Conservation (phyloP, 2,113 vertebrate species). For the Phocoena phocoena region DNA sequence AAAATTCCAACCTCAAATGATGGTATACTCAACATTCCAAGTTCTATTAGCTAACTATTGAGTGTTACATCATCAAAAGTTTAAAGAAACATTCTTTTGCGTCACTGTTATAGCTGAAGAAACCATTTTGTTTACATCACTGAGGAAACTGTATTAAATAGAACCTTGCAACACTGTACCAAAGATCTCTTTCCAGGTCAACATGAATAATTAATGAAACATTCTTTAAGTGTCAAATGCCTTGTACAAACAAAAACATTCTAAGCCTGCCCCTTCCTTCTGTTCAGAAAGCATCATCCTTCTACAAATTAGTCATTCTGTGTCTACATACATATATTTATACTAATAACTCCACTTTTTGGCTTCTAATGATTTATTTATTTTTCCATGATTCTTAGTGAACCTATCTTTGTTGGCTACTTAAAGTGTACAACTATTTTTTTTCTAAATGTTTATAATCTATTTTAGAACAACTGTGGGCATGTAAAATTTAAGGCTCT, state of each 20-base stretch:
- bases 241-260: conserved; percentile 21
- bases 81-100: background rate
- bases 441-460: background rate
- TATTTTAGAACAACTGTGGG: background rate
- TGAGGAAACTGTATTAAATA: background rate
- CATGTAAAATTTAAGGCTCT: background rate
- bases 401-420: background rate
- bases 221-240: conserved; percentile 41
- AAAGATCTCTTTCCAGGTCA: conserved; percentile 36
- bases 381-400: conserved; percentile 8
- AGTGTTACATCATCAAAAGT: background rate
- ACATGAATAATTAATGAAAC: conserved; percentile 35
- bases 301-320: background rate
- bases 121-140: background rate
- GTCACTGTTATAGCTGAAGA: background rate
- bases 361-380: background rate
- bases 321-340: background rate
- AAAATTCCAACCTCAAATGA: background rate
- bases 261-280: background rate
- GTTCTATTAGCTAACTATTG: background rate
- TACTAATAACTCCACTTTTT: background rate
- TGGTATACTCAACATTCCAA: background rate
- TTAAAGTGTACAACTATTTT: background rate
- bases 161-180: conserved; percentile 28
- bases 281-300: background rate